phyloP scores from a whole-genome alignment of 2,797 vertebrate species.

The Hippocampus kuda region DNA sequence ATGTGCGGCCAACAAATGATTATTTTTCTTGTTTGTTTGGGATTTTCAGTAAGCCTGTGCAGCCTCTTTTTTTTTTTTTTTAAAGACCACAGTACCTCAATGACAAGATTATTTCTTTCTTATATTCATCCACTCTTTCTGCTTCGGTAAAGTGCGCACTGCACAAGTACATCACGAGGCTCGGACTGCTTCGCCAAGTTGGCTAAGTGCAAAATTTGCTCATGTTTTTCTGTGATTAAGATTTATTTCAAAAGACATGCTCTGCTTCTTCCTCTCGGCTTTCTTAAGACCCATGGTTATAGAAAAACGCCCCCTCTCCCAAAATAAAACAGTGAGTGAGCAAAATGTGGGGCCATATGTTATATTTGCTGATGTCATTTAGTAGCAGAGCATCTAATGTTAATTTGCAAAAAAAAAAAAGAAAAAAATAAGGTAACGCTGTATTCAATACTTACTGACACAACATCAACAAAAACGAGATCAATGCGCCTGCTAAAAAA shows the following conservation, averaged over 20 bases:
- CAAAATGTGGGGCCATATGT: too few species aligned
- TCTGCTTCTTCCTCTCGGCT: too few species aligned
- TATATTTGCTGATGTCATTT: too few species aligned
- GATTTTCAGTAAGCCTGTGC: neutral
- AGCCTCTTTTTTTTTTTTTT: neutral
- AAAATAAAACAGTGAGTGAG: too few species aligned
- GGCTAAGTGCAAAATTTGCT: neutral
- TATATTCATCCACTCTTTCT: neutral
- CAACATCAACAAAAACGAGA: too few species aligned
- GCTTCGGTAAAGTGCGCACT: neutral
- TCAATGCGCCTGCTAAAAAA: too few species aligned
- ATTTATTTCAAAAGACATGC: neutral
- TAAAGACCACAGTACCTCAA: neutral
- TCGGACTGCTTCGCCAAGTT: neutral
- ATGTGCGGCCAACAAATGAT: neutral
- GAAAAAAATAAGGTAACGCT: too few species aligned
- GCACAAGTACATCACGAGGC: neutral
- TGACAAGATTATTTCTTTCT: neutral
- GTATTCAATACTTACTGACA: too few species aligned
- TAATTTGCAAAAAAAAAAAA: too few species aligned
- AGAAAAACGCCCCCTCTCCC: too few species aligned
- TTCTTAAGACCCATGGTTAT: too few species aligned
- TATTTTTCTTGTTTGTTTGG: neutral
- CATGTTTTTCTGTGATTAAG: neutral
- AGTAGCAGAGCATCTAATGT: too few species aligned